phyloP scores from a whole-genome alignment of 1,140 invertebrate species.

The Cotesia glomerata region DNA sequence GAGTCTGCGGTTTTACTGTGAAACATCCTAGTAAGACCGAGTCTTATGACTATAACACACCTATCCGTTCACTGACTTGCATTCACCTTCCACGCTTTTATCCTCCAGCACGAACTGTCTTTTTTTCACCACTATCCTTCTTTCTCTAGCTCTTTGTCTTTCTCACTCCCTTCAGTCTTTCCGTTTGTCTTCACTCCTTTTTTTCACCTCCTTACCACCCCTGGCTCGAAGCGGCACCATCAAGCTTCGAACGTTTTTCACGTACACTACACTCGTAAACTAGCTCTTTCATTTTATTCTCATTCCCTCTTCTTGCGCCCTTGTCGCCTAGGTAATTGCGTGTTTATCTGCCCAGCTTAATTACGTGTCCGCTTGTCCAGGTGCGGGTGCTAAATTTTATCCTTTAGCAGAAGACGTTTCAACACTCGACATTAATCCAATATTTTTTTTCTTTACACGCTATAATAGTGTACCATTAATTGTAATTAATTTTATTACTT shows the following conservation, averaged over 20 bases:
- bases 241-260: constrained; percentile 9
- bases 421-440: constrained; percentile 2
- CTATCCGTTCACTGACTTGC: neutral
- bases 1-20: neutral
- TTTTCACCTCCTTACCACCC: no score
- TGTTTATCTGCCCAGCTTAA: constrained; percentile 57
- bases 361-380: constrained; percentile 55
- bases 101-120: neutral
- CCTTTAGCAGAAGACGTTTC: constrained; percentile 10
- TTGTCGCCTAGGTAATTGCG: constrained; percentile 52
- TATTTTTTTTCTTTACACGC: neutral
- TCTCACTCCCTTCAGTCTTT: neutral
- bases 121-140: neutral
- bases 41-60: neutral
- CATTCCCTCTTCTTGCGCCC: constrained; percentile 22
- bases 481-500: no score
- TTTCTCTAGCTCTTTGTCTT: neutral
- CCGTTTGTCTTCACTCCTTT: no score
- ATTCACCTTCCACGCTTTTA: neutral
- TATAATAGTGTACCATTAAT: no score
- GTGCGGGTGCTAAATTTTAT: constrained; percentile 50
- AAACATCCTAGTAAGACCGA: neutral
- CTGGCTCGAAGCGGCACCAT: neutral
- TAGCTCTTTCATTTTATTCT: constrained; percentile 1
- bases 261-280: constrained; percentile 5